Evolutionary conservation across 1,140 invertebrate species (phyloP), one percentile per base, ranked within the genome.

Genomic region (Penaeus chinensis): DNA sequence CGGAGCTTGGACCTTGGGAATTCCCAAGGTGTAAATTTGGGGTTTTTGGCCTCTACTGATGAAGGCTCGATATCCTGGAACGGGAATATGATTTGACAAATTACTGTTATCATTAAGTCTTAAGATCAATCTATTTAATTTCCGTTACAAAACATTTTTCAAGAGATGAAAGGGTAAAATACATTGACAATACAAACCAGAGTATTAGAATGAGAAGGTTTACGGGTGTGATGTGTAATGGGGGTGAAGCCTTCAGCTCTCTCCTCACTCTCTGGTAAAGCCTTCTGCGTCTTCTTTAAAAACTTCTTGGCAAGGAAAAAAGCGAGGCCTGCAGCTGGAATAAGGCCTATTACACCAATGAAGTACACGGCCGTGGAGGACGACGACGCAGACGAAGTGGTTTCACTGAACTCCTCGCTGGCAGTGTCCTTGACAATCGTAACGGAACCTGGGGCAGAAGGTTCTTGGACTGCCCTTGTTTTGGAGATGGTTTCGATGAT

Each of bases 1-100:
- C 95, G 93, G n/a, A 97, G 92, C 91, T 96, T 95, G 89, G 95
- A 95, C 91, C 95, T 93, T 7, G 96, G 95, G 90, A 97, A 96
- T 91, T 96, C 96, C 95, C 96, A 96, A 37, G 93, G 92, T 78
- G 93, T 92, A 22, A 94, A 90, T 37, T 84, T 87, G 22, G 82
- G 81, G 63, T 83, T 89, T 66, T 81, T 82, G 24, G 85, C 82
- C 54, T 82, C 85, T 62, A 87, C 86, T 63, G 85, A 84, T 65
- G 85, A 87, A 24, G 65, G 74, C 24, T 83, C 85, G 66, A 27
- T n/a, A 32, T 82, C 85, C 81, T 85, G 82, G 11, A 47, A 69
- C 18, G 11, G 63, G n/a, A 20, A 61, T 32, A 69, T 66, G 81
- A 13, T 24, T 18, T 37, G 62, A 27, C 22, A 69, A 66, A 37